phyloP scores from a whole-genome alignment of 1,140 invertebrate genomes.

The Maconellicoccus hirsutus region DNA sequence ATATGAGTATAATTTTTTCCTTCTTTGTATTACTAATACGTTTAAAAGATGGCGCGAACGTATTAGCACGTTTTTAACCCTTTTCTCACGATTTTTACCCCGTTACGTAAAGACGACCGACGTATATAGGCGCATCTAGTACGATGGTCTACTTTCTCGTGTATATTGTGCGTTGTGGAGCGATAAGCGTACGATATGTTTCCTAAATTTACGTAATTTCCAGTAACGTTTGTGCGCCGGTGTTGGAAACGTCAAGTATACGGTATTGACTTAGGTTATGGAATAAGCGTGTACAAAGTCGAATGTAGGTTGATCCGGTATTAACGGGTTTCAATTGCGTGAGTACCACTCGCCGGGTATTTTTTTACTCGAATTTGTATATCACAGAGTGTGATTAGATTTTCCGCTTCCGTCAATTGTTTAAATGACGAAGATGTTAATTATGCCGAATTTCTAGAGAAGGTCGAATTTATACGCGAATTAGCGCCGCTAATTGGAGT shows the following conservation, averaged over 20 bases:
- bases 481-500: too few species aligned
- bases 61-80: not conserved
- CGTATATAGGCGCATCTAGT: too few species aligned
- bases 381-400: not conserved
- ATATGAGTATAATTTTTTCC: too few species aligned
- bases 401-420: conserved; percentile 3
- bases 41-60: not conserved
- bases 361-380: not conserved
- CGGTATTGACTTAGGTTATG: not conserved
- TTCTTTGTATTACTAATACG: too few species aligned
- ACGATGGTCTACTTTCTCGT: too few species aligned
- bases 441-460: not conserved
- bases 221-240: too few species aligned
- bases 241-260: not conserved
- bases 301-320: conserved; percentile 1
- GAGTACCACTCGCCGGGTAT: not conserved
- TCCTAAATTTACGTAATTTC: conserved; percentile 4
- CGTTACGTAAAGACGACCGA: not conserved
- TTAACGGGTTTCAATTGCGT: conserved; percentile 6
- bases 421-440: not conserved
- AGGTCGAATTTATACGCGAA: too few species aligned
- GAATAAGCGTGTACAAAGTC: not conserved
- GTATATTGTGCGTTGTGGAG: too few species aligned
- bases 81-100: conserved; percentile 4
- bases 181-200: not conserved